phyloP scores from a whole-genome alignment of 2,113 vertebrate genomes.

The Megaptera novaeangliae region DNA sequence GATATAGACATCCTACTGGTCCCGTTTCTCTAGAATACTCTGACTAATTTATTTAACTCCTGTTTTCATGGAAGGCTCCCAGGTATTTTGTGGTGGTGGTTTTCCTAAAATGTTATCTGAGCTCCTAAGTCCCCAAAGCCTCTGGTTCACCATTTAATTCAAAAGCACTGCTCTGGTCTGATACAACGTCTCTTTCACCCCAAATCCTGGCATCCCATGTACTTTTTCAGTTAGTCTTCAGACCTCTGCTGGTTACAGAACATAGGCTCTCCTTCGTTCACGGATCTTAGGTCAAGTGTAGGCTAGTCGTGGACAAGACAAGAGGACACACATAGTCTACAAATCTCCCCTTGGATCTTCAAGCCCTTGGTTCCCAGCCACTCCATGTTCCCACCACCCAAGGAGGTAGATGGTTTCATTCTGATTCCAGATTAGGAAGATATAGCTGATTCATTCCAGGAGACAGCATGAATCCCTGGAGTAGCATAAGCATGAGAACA shows the following conservation, averaged over 20 bases:
- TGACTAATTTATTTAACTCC: not conserved
- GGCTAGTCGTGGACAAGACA: not conserved
- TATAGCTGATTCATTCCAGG: not conserved
- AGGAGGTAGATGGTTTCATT: not conserved
- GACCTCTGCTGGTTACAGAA: not conserved
- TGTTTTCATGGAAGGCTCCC: not conserved
- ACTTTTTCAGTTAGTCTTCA: not conserved
- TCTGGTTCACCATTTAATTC: not conserved
- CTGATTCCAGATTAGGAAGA: not conserved
- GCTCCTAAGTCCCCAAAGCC: not conserved
- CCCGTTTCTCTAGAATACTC: not conserved
- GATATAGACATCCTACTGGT: not conserved
- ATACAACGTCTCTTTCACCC: not conserved
- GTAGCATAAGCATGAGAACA: not conserved
- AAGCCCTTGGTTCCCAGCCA: not conserved
- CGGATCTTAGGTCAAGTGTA: not conserved
- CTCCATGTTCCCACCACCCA: not conserved
- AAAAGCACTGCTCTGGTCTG: not conserved
- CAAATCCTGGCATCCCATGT: not conserved
- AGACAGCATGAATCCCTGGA: not conserved
- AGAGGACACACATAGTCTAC: not conserved
- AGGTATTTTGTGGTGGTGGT: not conserved
- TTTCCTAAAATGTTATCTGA: not conserved
- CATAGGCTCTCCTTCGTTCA: not conserved
- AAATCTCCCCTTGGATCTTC: not conserved